These are phyloP conservation scores for Donacobius atricapilla DNA, from an alignment of 2,113 vertebrate genomes.

Conservation along the genomic window DNA sequence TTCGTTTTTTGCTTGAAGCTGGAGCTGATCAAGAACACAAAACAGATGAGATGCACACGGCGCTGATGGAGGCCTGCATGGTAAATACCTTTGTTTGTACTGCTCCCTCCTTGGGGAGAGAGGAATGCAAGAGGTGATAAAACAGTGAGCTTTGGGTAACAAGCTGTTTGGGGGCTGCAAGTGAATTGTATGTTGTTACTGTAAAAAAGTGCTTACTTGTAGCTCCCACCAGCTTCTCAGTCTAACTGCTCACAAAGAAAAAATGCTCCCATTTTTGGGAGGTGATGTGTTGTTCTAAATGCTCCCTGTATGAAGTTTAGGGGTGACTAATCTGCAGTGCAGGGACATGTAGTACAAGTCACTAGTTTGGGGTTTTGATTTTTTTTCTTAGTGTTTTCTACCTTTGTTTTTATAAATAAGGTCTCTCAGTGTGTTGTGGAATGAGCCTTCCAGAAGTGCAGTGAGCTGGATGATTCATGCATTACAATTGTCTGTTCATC, in stretches of 20 bases:
- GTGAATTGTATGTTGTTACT: background rate
- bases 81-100: slow-evolving; percentile 73
- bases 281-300: background rate
- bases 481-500: background rate
- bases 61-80: slow-evolving; percentile 99
- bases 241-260: background rate
- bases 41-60: slow-evolving; percentile 99
- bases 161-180: background rate
- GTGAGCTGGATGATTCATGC: background rate
- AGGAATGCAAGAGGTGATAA: background rate
- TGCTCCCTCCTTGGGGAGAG: background rate
- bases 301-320: background rate
- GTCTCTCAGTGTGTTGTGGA: background rate
- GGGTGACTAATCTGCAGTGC: background rate
- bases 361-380: background rate
- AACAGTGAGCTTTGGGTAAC: background rate
- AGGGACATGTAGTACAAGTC: background rate
- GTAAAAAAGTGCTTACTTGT: background rate
- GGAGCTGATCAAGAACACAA: slow-evolving; percentile 99
- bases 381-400: background rate
- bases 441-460: background rate
- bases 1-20: slow-evolving; percentile 96
- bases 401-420: background rate
- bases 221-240: background rate
- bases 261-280: background rate